Base-by-base conservation (phyloP, 2,797 vertebrate species). In the Melanotaenia trifasciata region DNA sequence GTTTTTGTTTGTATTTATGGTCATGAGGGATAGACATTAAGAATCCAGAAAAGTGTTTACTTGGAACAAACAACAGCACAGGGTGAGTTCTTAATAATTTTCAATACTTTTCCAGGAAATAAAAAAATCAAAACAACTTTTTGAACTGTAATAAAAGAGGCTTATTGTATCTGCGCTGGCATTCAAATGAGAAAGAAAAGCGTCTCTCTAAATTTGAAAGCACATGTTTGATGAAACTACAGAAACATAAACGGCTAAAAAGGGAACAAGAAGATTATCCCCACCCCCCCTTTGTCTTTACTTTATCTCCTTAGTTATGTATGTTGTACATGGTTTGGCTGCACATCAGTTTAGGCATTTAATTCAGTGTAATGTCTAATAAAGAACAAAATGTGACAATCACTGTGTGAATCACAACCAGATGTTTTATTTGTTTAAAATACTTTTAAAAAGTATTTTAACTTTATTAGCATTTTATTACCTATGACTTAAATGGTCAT, bases 301-400 rank as follows among this genome's bases (percentile, higher is more conserved):
- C 38, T 40, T 13, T 40, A 40, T 64, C 58, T 13, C 18, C 28
- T 30, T 24, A 50, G 22, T 14, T 47, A 3, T 54, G 47, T 47
- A 2, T 26, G 5, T 50, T 45, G 63, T 22, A 3, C 28, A 26
- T 28, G 13, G 40, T 77, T 59, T 70, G 26, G 43, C 24, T 68
- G 24, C 13, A 12, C 16, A 61, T 71, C 50, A 3, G 50, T 64
- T 61, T 20, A n/a, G 26, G 10, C 38, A 14, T 9, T 9, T 22
- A 9, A 28, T 51, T 58, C 33, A 47, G 43, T 53, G 32, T 2
- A 24, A 10, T 72, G 4, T 43, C 13, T 38, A 57, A 6, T 51
- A 50, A 47, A 59, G n/a, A 20, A 13, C 3, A 32, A 50, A 61
- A 26, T 45, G 6, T 56, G 20, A 30, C 38, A 78, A 56, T 4